A percentile compares a stretch with the other conserved stretches of the same genome.
phyloP scores from a whole-genome alignment of 2,113 vertebrate genomes.

The Tragulus kanchil region DNA sequence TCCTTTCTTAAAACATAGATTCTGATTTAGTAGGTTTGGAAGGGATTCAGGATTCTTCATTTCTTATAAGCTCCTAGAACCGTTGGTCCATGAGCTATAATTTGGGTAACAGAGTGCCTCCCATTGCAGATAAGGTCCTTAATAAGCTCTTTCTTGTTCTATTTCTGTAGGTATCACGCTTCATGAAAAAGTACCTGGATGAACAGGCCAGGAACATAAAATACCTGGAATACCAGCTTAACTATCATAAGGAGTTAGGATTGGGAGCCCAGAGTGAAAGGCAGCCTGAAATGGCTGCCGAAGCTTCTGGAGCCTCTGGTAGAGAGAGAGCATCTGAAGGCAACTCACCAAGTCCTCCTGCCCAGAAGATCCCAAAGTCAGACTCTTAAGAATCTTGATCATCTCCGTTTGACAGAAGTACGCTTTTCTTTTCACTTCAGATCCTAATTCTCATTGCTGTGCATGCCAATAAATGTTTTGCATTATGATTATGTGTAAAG shows the following conservation, averaged over 20 bases:
- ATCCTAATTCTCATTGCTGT: background rate
- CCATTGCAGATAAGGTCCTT: background rate
- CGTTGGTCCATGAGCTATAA: background rate
- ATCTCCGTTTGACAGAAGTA: background rate
- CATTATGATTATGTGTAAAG: constrained; percentile 29
- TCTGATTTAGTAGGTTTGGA: background rate
- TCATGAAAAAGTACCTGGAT: background rate
- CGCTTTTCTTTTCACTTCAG: background rate
- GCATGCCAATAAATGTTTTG: constrained; percentile 72
- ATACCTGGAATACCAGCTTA: background rate
- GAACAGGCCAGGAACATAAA: constrained; percentile 18
- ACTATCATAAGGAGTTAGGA: background rate
- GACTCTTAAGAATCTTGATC: background rate
- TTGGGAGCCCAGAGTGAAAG: rapidly evolving
- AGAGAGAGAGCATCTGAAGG: background rate
- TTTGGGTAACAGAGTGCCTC: background rate
- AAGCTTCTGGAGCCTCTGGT: rapidly evolving
- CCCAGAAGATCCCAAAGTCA: background rate
- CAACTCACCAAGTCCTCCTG: background rate
- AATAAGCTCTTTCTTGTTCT: background rate
- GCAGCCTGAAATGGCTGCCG: rapidly evolving
- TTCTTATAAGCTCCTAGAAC: background rate
- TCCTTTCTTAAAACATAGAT: background rate
- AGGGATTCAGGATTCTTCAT: background rate
- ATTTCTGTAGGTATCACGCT: constrained; percentile 48